These are phyloP conservation scores for Schlechtendalia chinensis DNA, from an alignment of 1,140 invertebrate genomes.

Conservation along the genomic window DNA sequence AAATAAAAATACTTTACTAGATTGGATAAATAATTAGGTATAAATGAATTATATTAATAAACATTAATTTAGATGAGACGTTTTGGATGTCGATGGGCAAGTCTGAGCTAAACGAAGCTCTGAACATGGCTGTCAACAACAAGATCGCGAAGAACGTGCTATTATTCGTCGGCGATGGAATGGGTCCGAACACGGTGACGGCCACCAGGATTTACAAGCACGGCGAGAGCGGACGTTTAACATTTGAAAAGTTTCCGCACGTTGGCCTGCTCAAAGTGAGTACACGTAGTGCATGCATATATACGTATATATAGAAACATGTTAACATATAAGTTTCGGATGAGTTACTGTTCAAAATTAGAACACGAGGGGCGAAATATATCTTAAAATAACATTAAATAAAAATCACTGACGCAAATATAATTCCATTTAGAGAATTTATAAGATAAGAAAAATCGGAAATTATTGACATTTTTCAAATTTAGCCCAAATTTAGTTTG, in stretches of 20 bases:
- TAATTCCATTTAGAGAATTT: too few species aligned
- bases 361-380: too few species aligned
- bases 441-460: too few species aligned
- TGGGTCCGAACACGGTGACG: constrained; percentile 87
- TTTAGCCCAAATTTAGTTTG: too few species aligned
- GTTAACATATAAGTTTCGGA: too few species aligned
- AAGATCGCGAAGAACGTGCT: constrained; percentile 83
- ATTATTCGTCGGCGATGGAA: constrained; percentile 89
- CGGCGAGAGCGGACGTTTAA: constrained; percentile 68
- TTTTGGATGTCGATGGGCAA: constrained; percentile 62
- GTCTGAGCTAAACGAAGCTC: constrained; percentile 63
- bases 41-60: neutral
- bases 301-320: too few species aligned
- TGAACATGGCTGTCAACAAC: constrained; percentile 59
- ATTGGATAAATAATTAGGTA: too few species aligned
- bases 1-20: too few species aligned
- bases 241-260: constrained; percentile 82
- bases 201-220: constrained; percentile 73
- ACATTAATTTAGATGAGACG: constrained; percentile 57
- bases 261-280: constrained; percentile 78
- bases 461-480: too few species aligned
- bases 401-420: too few species aligned
- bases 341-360: too few species aligned
- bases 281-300: neutral
- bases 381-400: too few species aligned